Evolutionary conservation across 2,113 vertebrate genomes (phyloP).

Genomic region (Martes martes): DNA sequence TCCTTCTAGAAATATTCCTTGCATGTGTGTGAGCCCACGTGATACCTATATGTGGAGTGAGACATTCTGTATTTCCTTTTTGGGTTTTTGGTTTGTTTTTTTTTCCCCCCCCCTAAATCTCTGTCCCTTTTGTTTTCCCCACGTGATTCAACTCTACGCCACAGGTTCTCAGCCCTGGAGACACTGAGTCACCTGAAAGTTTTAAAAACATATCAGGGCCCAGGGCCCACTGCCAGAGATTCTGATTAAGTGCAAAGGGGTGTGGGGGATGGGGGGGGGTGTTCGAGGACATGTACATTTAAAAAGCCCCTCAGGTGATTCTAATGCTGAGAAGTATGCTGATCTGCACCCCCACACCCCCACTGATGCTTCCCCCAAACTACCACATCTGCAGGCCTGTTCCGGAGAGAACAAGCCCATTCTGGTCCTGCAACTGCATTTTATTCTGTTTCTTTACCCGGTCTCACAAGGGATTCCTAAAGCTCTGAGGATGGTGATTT

Average conservation of each 20-base stretch:
- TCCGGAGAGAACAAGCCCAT: neutral
- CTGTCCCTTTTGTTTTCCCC: neutral
- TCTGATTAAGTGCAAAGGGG: neutral
- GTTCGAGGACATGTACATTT: neutral
- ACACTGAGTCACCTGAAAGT: neutral
- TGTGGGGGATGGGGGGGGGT: rapidly evolving
- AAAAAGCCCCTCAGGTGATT: neutral
- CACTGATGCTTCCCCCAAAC: neutral
- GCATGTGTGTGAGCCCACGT: neutral
- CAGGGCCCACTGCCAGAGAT: neutral
- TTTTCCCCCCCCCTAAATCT: neutral
- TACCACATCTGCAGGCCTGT: too few relatives aligned
- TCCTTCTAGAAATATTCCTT: neutral
- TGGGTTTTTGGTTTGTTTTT: neutral
- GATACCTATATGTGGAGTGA: neutral
- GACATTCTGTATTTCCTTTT: neutral
- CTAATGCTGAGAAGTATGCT: neutral
- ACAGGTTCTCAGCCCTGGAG: neutral
- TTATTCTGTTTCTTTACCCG: neutral
- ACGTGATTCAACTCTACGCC: neutral
- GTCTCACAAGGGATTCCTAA: neutral
- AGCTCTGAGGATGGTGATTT: neutral
- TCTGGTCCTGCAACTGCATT: neutral
- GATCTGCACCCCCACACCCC: too few relatives aligned
- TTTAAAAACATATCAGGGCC: neutral